These are phyloP conservation scores for Ectobius pallidus DNA, from an alignment of 2,888 invertebrate genomes.

Conservation along the genomic window DNA sequence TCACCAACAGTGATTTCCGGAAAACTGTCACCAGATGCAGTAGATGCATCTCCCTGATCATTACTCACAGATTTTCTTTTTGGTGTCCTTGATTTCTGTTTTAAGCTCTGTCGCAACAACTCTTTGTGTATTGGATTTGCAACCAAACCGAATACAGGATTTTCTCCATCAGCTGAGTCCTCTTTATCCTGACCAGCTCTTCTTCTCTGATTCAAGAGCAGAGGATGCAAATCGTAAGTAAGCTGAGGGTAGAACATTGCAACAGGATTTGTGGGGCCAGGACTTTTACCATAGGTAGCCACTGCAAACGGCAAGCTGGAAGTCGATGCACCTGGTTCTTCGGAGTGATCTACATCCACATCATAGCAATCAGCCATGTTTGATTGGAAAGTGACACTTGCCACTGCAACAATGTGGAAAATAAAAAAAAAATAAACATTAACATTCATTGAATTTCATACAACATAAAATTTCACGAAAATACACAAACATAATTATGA, in stretches of 20 bases:
- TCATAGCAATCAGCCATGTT: conserved; percentile 42
- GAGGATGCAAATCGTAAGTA: conserved; percentile 46
- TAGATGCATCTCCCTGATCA: conserved; percentile 27
- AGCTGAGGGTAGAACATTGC: conserved; percentile 47
- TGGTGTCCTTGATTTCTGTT: conserved; percentile 30
- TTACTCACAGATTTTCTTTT: conserved; percentile 16
- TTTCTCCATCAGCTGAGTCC: conserved; percentile 19
- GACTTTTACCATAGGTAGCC: conserved; percentile 41
- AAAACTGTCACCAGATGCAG: conserved; percentile 21
- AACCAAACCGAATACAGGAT: conserved; percentile 29
- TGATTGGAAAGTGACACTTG: conserved; percentile 42
- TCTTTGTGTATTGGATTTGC: conserved; percentile 26
- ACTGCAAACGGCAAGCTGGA: conserved; percentile 44
- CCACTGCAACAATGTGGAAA: conserved; percentile 29
- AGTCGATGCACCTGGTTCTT: conserved; percentile 43
- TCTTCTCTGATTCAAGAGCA: conserved; percentile 42
- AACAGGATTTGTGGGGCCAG: conserved; percentile 42
- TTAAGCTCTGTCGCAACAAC: conserved; percentile 26
- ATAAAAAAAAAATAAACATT: no score
- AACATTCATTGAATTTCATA: no score
- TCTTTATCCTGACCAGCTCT: conserved; percentile 36
- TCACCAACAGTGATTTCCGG: conserved; percentile 5
- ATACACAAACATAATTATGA: no score
- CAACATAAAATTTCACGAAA: no score
- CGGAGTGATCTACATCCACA: conserved; percentile 42